Evolutionary conservation across 2,797 vertebrate species (phyloP), one percentile per base, ranked within the genome.

Genomic region (Ptychobarbus kaznakovi): DNA sequence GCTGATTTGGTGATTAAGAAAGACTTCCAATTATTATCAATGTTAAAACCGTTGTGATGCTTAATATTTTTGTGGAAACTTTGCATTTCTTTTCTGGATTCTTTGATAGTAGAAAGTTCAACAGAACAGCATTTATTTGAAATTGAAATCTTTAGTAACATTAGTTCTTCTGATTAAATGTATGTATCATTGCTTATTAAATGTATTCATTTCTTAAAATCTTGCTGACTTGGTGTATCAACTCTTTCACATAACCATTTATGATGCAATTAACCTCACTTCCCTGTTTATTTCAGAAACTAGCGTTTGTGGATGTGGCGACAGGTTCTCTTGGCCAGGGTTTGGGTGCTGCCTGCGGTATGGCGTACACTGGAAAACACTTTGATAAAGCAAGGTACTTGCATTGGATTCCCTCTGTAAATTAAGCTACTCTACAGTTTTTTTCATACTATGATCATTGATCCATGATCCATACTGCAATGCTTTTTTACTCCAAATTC

Each of bases 331-430:
- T 97, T 42, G 96, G 96, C 8, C 96, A 97, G 91, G 97, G 97
- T 82, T 94, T 98, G 4, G 96, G 96, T 0, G 95, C 95, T 83
- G 93, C 96, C 0, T 97, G 96, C 73, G 97, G 97, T 6, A 98
- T 97, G 96, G 97, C 97, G 18, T 98, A 97, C 90, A 97, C 95
- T 2, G 97, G 97, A 81, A 98, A 97, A 90, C 58, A 96, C 90
- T 97, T 98, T 81, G 97, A 97, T 92, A 96, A 96, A 88, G 94
- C 97, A 81, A 97, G 95, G 97, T 91, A 91, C 6, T 20, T 5
- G 0, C 4, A n/a, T 46, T 63, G n/a, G n/a, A 6, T 63, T 63
- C 58, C 11, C 18, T 58, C 63, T 66, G 6, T 68, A 38, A 66
- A 32, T 66, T 3, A 58, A 58, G 56, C 11, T 58, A 58, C 56